Conservation (phyloP, 2,797 vertebrate species). For the Allobates femoralis region DNA sequence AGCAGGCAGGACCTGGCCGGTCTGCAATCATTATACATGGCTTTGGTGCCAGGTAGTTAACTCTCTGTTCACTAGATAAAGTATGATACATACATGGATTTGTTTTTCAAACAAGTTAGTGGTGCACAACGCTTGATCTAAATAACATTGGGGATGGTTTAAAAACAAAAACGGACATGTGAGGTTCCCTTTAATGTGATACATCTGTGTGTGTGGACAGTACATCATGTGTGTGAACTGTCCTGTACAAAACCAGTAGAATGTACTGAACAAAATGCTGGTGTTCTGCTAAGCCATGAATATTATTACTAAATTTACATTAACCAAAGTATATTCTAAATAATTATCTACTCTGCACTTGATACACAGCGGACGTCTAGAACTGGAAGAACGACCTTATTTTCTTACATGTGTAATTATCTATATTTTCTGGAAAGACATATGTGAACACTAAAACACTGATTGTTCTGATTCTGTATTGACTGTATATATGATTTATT, state of each 20-base stretch:
- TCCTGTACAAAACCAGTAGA: neutral
- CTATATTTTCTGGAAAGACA: slow-evolving; percentile 20
- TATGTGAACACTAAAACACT: slow-evolving; percentile 30
- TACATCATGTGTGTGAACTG: neutral
- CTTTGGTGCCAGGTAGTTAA: too few relatives aligned
- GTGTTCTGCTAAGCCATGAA: slow-evolving; percentile 56
- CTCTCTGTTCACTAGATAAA: too few relatives aligned
- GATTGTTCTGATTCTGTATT: slow-evolving; percentile 33
- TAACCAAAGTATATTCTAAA: slow-evolving; percentile 17
- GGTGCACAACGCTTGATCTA: too few relatives aligned
- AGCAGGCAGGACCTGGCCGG: too few relatives aligned
- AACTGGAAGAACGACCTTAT: slow-evolving; percentile 7
- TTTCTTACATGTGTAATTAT: slow-evolving; percentile 21
- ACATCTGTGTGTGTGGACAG: slow-evolving; percentile 4
- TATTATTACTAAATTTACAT: slow-evolving; percentile 30
- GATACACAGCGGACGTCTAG: slow-evolving; percentile 1
- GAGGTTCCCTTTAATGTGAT: too few relatives aligned
- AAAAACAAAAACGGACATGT: too few relatives aligned
- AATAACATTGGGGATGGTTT: too few relatives aligned
- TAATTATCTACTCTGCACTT: slow-evolving; percentile 15
- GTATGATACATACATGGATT: too few relatives aligned
- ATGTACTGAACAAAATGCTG: slow-evolving; percentile 51
- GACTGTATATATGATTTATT: slow-evolving; percentile 37
- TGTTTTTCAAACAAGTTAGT: too few relatives aligned
- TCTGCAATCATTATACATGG: too few relatives aligned